These are phyloP conservation scores for Pediacus dermestoides DNA, from an alignment of 2,888 invertebrate species.

Conservation along the genomic window DNA sequence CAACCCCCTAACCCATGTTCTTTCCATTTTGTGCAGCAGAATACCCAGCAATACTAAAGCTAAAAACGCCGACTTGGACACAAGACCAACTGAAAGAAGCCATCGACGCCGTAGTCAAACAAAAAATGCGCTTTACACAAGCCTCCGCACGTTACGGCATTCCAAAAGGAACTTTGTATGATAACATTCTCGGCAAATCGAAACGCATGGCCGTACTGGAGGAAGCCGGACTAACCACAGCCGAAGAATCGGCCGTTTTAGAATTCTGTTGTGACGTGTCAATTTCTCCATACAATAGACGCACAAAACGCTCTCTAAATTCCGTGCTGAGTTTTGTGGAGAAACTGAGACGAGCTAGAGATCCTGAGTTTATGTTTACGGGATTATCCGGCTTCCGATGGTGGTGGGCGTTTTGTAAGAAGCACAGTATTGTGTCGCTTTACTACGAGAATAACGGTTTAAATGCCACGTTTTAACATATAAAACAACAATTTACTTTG, in stretches of 20 bases:
- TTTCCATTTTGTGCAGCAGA: conserved; percentile 45
- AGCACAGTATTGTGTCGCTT: conserved; percentile 69
- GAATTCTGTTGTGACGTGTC: conserved; percentile 73
- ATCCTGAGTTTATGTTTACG: conserved; percentile 64
- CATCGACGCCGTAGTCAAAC: conserved; percentile 70
- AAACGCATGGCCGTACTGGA: conserved; percentile 73
- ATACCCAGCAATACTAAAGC: conserved; percentile 65
- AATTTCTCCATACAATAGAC: conserved; percentile 65
- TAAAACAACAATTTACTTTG: background rate
- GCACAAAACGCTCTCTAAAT: conserved; percentile 65
- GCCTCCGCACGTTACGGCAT: conserved; percentile 68
- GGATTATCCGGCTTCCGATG: conserved; percentile 72
- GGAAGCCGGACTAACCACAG: conserved; percentile 59
- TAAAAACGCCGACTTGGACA: conserved; percentile 73
- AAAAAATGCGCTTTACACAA: conserved; percentile 74
- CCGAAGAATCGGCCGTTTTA: conserved; percentile 64
- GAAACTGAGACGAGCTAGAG: conserved; percentile 57
- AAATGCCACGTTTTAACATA: conserved; percentile 1
- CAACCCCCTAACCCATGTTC: conserved; percentile 26
- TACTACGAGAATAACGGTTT: conserved; percentile 50
- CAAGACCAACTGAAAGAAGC: conserved; percentile 72
- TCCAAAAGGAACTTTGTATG: conserved; percentile 74
- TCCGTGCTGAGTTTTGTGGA: conserved; percentile 65
- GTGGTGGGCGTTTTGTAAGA: conserved; percentile 83
- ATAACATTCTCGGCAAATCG: conserved; percentile 73